Conservation (phyloP, 2,113 vertebrate genomes). For the Epinephelus lanceolatus region DNA sequence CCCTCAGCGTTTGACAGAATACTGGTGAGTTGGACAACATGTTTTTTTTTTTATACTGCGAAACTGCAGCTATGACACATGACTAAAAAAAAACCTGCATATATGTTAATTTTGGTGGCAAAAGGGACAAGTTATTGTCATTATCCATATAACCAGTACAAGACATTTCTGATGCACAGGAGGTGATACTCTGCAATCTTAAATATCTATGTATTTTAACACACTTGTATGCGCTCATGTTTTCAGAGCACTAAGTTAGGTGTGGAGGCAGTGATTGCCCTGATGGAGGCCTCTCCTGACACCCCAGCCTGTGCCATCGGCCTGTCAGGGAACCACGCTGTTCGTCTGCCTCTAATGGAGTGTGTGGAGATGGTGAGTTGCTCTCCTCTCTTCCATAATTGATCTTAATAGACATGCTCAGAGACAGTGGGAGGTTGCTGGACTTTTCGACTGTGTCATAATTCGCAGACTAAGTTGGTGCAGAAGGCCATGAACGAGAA, state of each 20-base stretch:
- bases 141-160: neutral
- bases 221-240: neutral
- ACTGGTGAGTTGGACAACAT: slow-evolving; percentile 85
- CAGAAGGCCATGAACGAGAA: slow-evolving; percentile 95
- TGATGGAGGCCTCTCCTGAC: slow-evolving; percentile 91
- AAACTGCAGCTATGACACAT: neutral
- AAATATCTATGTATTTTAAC: neutral
- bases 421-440: neutral
- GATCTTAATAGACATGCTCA: neutral
- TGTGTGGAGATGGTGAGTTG: slow-evolving; percentile 93
- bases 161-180: neutral
- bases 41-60: neutral
- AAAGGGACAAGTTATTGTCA: neutral
- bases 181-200: neutral
- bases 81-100: neutral
- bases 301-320: slow-evolving; percentile 94
- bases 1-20: slow-evolving; percentile 94
- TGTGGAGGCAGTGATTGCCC: slow-evolving; percentile 92
- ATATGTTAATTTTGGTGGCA: too few relatives aligned
- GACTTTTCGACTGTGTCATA: neutral
- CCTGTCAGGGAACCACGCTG: slow-evolving; percentile 92
- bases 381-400: neutral
- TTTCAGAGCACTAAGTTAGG: slow-evolving; percentile 94
- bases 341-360: slow-evolving; percentile 95
- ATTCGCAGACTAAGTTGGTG: slow-evolving; percentile 89